Evolutionary conservation across 2,888 invertebrate species (phyloP).

Genomic region (Trichopoda pennipes): DNA sequence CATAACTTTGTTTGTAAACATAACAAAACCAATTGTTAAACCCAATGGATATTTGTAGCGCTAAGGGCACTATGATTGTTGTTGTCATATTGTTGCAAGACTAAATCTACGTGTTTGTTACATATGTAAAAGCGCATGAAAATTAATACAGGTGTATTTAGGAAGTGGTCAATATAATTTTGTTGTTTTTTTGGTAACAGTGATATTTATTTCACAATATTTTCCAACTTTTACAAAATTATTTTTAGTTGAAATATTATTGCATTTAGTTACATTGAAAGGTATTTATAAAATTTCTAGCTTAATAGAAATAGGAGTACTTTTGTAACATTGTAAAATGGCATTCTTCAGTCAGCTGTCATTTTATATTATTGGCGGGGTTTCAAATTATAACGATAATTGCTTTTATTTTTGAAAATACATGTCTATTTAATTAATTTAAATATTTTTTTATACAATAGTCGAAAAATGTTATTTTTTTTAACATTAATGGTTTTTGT

Average conservation of each 20-base stretch:
- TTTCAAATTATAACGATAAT: too few relatives aligned
- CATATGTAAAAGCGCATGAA: background rate
- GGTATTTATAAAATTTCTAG: background rate
- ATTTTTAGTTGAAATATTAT: conserved; percentile 11
- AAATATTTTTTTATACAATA: too few relatives aligned
- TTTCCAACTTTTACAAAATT: background rate
- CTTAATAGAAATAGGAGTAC: too few relatives aligned
- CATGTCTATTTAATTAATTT: too few relatives aligned
- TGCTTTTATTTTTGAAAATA: too few relatives aligned
- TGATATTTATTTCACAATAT: background rate
- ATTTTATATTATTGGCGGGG: too few relatives aligned
- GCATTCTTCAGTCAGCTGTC: too few relatives aligned
- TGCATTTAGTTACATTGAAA: background rate
- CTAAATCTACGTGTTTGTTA: background rate
- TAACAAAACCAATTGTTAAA: conserved; percentile 59
- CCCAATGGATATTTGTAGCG: conserved; percentile 55
- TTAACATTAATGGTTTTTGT: too few relatives aligned
- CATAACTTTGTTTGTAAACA: conserved; percentile 59
- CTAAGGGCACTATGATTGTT: conserved; percentile 52
- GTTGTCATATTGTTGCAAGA: conserved; percentile 32
- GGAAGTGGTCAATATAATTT: conserved; percentile 10
- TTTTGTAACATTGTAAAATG: too few relatives aligned
- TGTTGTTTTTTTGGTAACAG: background rate
- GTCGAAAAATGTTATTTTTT: too few relatives aligned
- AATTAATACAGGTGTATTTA: background rate